phyloP scores from a whole-genome alignment of 2,888 invertebrate genomes.

The Heteromyza rotundicornis region DNA sequence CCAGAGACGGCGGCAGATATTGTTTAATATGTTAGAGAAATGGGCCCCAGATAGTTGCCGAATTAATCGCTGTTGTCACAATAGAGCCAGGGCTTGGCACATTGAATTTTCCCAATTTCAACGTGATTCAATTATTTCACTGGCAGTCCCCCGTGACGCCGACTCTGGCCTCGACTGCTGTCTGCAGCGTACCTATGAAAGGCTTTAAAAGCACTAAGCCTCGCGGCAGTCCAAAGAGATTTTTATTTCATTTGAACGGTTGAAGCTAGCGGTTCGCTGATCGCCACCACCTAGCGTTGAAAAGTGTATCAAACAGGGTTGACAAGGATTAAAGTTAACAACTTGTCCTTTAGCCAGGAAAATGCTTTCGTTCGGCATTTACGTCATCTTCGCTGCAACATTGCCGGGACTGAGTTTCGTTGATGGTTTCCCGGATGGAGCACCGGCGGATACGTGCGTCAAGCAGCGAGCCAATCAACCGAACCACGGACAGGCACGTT shows the following conservation, averaged over 20 bases:
- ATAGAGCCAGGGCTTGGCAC: no score
- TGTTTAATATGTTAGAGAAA: no score
- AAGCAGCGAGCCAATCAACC: slow-evolving; percentile 76
- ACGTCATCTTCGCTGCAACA: slow-evolving; percentile 32
- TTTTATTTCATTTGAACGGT: not conserved
- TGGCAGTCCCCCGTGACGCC: no score
- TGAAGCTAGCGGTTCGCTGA: no score
- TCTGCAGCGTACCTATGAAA: slow-evolving; percentile 6
- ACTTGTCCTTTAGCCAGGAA: slow-evolving; percentile 2
- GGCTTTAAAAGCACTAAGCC: slow-evolving; percentile 30
- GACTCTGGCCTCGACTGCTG: not conserved
- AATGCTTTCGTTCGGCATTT: slow-evolving; percentile 30
- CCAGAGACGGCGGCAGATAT: no score
- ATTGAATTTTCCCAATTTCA: no score
- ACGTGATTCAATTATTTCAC: no score
- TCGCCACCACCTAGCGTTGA: not conserved
- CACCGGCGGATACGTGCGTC: slow-evolving; percentile 81
- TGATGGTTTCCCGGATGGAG: slow-evolving; percentile 77
- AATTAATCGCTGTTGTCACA: no score
- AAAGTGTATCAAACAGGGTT: not conserved
- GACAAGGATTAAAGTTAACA: not conserved
- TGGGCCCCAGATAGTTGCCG: no score
- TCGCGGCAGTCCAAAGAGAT: slow-evolving; percentile 25
- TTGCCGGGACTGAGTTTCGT: no score
- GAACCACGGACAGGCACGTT: slow-evolving; percentile 76